Evolutionary conservation across 2,888 invertebrate genomes (phyloP).

Genomic region (Heteromyza rotundicornis): DNA sequence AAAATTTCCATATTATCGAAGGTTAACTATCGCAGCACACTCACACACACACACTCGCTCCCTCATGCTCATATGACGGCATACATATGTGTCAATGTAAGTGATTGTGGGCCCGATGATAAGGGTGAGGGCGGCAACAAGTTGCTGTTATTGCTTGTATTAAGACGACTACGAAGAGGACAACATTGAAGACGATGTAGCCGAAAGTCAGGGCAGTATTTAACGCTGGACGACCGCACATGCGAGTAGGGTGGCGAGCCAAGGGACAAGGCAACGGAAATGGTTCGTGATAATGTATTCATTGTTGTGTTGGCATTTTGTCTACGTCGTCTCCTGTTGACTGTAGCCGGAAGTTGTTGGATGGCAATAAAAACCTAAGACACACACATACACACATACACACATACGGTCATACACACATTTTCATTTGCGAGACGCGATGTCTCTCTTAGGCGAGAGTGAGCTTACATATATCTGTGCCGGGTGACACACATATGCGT

Average conservation of each 20-base stretch:
- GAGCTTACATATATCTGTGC: conserved; percentile 11
- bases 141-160: conserved; percentile 19
- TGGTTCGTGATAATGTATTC: conserved; percentile 53
- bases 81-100: conserved; percentile 13
- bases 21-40: conserved; percentile 41
- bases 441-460: neutral
- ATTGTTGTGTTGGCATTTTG: conserved; percentile 40
- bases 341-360: conserved; percentile 49
- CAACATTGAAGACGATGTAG: conserved; percentile 14
- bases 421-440: conserved; percentile 2
- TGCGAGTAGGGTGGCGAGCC: neutral
- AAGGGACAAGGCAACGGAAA: conserved; percentile 1
- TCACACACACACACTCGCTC: conserved; percentile 26
- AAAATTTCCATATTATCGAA: conserved; percentile 61
- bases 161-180: neutral
- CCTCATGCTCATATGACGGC: conserved; percentile 34
- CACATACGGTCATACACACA: too few species aligned
- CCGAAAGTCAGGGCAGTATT: conserved; percentile 23
- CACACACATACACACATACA: conserved; percentile 22
- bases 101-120: conserved; percentile 17
- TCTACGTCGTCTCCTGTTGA: conserved; percentile 2
- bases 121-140: conserved; percentile 35
- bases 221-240: conserved; percentile 9
- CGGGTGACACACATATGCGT: conserved; percentile 37
- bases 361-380: conserved; percentile 53